Conservation (phyloP, 2,888 invertebrate species). For the Eristalinus aeneus region DNA sequence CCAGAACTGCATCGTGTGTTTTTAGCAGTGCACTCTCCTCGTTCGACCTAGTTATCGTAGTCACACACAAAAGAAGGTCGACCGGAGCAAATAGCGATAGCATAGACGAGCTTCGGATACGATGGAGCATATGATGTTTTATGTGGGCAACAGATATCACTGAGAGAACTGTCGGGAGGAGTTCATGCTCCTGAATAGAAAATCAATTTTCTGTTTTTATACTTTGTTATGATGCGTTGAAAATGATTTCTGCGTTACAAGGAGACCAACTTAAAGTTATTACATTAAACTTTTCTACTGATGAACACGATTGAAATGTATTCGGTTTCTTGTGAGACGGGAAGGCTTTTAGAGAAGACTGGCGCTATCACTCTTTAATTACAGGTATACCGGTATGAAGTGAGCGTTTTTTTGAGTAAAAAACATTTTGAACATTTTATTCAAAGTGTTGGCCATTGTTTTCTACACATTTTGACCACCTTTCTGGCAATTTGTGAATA, state of each 20-base stretch:
- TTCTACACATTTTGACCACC: no score
- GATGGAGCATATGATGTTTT: not conserved
- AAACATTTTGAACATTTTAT: no score
- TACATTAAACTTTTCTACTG: no score
- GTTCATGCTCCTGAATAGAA: not conserved
- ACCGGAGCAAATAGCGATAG: not conserved
- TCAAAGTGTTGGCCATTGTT: no score
- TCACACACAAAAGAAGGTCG: conserved; percentile 4
- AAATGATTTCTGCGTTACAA: not conserved
- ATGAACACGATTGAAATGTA: no score
- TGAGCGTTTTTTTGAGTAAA: no score
- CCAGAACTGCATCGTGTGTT: not conserved
- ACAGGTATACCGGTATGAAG: no score
- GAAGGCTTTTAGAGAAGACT: no score
- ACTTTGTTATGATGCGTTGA: not conserved
- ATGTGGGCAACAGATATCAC: not conserved
- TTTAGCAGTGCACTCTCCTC: not conserved
- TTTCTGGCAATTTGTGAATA: no score
- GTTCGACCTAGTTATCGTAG: conserved; percentile 14
- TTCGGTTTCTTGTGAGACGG: no score
- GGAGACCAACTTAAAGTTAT: no score
- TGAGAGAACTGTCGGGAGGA: not conserved
- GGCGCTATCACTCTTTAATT: no score
- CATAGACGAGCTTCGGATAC: not conserved
- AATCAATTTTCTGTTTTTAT: not conserved